Evolutionary conservation across 2,888 invertebrate species (phyloP), one percentile per base, ranked within the genome.

Genomic region (Dasysyrphus tricinctus): DNA sequence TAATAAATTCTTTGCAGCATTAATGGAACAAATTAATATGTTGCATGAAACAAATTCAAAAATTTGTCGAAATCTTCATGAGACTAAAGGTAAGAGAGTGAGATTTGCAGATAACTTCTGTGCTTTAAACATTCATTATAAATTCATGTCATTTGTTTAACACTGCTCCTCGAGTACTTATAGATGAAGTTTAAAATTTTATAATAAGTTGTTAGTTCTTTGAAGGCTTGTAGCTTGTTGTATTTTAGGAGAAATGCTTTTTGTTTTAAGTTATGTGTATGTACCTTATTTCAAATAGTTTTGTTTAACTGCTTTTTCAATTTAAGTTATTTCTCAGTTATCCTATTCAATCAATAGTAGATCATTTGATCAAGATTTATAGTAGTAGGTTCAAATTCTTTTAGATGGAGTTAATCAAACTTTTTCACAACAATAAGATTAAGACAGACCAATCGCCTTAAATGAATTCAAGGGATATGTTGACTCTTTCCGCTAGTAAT

Each of bases 11-110:
- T 91, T 93, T 80, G 88, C 90, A 11, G 91, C 95, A 80, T 93
- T 97, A 42, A 94, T 96, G 88, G 96, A 96, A 89, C 96, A 97
- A 93, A 96, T 97, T 88, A 93, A 94, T 89, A 91, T 94, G 74
- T 91, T 97, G 89, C 96, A 96, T 90, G 95, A 96, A 89, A 94
- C 94, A 78, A 96, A 97, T 92, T 94, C 95, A 89, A 96, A 95
- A 93, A 94, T 97, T 90, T 96, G 94, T 90, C 95, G 95, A 91
- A 96, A 96, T 91, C 93, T 97, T 89, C 94, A 95, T 90, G 96
- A 96, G 89, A 95, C 96, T 79, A 95, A 95, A 94, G 95, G 96
- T 93, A 93, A 92, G 32, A 16, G 7, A 19, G 19, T 24, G 14
- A 37, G 1, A 34, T 19, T 2, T 19, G 12, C 8, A 3, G 1